phyloP scores from a whole-genome alignment of 2,888 invertebrate genomes.

The Rhopalosiphum nymphaeae region DNA sequence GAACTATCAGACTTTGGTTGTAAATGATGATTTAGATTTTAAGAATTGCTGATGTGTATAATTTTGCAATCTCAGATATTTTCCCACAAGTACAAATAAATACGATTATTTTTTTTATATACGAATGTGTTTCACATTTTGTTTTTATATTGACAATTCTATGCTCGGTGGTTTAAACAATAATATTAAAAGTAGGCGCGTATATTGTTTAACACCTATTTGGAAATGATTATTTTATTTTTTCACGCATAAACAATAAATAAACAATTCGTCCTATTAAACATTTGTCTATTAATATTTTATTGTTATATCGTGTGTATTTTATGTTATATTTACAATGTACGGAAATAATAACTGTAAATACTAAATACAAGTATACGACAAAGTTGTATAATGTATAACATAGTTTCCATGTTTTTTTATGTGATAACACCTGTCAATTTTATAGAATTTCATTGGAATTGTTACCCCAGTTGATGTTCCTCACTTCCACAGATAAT shows the following conservation, averaged over 20 bases:
- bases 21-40: constrained; percentile 7
- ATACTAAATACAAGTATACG: background rate
- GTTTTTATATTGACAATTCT: background rate
- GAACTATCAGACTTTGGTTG: background rate
- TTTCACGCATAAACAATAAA: background rate
- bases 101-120: background rate
- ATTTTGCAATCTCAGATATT: constrained; percentile 4
- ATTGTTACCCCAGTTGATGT: constrained; percentile 16
- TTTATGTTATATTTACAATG: background rate
- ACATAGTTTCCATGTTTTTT: background rate
- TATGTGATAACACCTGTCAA: background rate
- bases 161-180: background rate
- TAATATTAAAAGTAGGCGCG: background rate
- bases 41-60: background rate
- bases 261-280: background rate
- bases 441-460: constrained; percentile 28
- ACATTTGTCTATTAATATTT: constrained; percentile 9
- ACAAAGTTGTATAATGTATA: background rate
- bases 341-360: constrained; percentile 7
- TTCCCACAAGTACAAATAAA: constrained; percentile 20
- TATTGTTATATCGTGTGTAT: background rate
- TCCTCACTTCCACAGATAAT: no score
- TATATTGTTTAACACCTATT: background rate
- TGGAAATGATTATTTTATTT: background rate
- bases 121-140: background rate